These are phyloP conservation scores for Holacanthella duospinosa DNA, from an alignment of 2,888 invertebrate species.

Conservation along the genomic window DNA sequence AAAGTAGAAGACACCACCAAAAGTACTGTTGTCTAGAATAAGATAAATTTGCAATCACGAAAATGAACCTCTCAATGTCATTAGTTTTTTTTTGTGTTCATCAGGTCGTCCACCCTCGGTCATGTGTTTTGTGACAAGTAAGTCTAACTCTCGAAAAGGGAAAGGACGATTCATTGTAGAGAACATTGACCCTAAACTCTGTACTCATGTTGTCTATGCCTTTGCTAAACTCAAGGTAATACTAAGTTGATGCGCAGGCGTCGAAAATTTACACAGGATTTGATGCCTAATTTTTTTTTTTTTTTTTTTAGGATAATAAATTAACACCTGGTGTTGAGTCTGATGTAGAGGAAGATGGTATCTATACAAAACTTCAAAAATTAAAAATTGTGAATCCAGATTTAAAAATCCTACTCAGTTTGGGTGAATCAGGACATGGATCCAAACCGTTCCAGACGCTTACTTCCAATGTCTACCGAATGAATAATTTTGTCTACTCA, in stretches of 20 bases:
- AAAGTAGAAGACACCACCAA: slow-evolving; percentile 14
- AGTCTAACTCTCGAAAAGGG: slow-evolving; percentile 86
- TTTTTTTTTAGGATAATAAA: slow-evolving; percentile 52
- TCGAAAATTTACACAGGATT: too few relatives aligned
- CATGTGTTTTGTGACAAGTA: slow-evolving; percentile 91
- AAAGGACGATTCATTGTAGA: slow-evolving; percentile 80
- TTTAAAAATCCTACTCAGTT: slow-evolving; percentile 48
- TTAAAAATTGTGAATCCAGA: slow-evolving; percentile 79
- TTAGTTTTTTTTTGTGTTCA: background rate
- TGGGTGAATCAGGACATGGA: slow-evolving; percentile 94
- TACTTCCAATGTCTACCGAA: slow-evolving; percentile 79
- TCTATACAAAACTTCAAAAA: slow-evolving; percentile 73
- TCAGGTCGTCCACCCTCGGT: slow-evolving; percentile 73
- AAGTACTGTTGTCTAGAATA: too few relatives aligned
- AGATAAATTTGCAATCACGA: slow-evolving; percentile 12
- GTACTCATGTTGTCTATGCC: slow-evolving; percentile 90
- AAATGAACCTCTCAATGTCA: slow-evolving; percentile 2
- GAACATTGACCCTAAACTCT: slow-evolving; percentile 74
- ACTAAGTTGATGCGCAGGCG: background rate
- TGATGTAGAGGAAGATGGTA: slow-evolving; percentile 47
- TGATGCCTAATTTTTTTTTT: too few relatives aligned
- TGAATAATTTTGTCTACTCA: slow-evolving; percentile 92
- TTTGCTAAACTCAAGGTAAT: slow-evolving; percentile 69
- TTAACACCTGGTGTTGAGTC: slow-evolving; percentile 64
- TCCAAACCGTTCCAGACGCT: slow-evolving; percentile 88